phyloP scores from a whole-genome alignment of 2,113 vertebrate species.

The Osmerus mordax region DNA sequence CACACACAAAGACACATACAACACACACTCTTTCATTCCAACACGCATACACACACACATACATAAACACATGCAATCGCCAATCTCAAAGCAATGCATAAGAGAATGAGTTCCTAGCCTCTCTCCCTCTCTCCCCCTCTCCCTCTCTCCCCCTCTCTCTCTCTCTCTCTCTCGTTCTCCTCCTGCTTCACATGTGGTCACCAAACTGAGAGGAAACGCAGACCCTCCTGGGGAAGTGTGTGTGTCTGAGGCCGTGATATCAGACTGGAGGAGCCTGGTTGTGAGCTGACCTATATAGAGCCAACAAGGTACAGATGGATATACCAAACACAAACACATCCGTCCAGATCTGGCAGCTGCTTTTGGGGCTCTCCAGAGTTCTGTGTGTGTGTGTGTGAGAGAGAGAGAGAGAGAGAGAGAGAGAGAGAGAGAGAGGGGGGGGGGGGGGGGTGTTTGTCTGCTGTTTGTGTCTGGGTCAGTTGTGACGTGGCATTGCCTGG shows the following conservation, averaged over 20 bases:
- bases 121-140: background rate
- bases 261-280: constrained; percentile 46
- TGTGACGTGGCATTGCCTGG: constrained; percentile 67
- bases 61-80: too few species aligned
- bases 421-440: too few species aligned
- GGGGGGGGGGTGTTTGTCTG: constrained; percentile 15
- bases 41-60: too few species aligned
- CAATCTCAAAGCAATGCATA: too few species aligned
- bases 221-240: constrained; percentile 50
- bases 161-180: background rate
- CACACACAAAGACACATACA: too few species aligned
- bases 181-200: constrained; percentile 54
- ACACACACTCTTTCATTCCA: too few species aligned
- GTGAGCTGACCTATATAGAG: constrained; percentile 59
- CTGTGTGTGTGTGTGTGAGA: constrained; percentile 11
- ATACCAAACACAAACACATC: constrained; percentile 29
- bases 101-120: too few species aligned
- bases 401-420: background rate
- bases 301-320: constrained; percentile 41
- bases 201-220: constrained; percentile 65
- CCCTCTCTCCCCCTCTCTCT: background rate
- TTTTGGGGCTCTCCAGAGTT: constrained; percentile 6
- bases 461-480: constrained; percentile 48
- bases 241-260: constrained; percentile 32
- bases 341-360: constrained; percentile 35